Base-by-base conservation (phyloP, 2,888 invertebrate species). In the Venustoraphidia nigricollis region DNA sequence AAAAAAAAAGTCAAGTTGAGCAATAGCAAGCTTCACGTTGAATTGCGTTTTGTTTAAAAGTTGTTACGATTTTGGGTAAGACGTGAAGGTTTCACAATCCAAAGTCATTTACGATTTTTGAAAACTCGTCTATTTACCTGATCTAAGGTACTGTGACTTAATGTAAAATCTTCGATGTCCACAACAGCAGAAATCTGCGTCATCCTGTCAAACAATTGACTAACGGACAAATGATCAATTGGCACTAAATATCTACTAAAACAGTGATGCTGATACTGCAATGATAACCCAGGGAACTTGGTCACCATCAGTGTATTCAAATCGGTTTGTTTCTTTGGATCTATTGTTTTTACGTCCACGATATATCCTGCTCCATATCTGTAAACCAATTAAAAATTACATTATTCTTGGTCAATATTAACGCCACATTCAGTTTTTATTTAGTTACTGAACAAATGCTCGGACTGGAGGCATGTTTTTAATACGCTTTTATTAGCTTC, bases 311-410 rank as follows among this genome's bases (percentile, higher is more conserved):
- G 13, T 10, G 46, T 41, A 27, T 49, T 36, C 34, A 52, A 36
- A 2, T 45, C 35, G 41, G 48, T 46, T 47, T 48, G 49, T 42
- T 48, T 44, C n/a, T 44, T 42, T 37, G 47, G 41, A 36, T 50
- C 44, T 38, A 58, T 57, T 53, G 66, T 63, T 49, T 68, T 64
- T 51, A 70, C 60, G 48, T 65, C 66, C 54, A 72, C 70, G 42
- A 71, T 65, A 64, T 73, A 71, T 6, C 76, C 76, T 50, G 74
- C 73, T 54, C 76, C 74, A 59, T 71, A 75, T 57, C 76, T 75
- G 56, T 34, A 9, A 43, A 38, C 9, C 46, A 46, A 13, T 40
- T 27, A 10, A n/a, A 9, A 35, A 34, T 2, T 27, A 10, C 10
- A n/a, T 39, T 40, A n/a, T 8, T 10, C 27, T 40, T 44, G 2